Base-by-base conservation (phyloP, 1,140 invertebrate genomes). In the Drosophila tsacasi region DNA sequence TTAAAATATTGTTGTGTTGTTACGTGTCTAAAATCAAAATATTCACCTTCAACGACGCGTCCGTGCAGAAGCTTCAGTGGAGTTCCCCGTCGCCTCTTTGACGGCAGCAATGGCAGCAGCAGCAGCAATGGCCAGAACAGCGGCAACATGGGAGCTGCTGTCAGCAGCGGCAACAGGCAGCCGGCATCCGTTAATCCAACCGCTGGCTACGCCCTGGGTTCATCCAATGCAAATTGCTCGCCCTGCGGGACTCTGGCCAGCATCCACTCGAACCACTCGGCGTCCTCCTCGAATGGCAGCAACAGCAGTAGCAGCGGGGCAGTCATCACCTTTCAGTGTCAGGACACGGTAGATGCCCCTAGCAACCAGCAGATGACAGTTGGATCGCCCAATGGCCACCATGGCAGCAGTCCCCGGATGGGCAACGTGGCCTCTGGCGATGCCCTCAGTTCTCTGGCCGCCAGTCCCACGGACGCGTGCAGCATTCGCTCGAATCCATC, bases 401-500 rank as follows among this genome's bases (percentile, higher is more conserved):
- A 74, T 55, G 82, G 65, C 40, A 76, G 35, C 57, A 91, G 80
- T 74, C 82, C 84, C 1, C 78, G 91, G 19, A 52, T 91, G 42
- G 84, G 87, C 44, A 86, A 76, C 47, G 79, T 83, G 1, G 54
- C 79, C 62, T 81, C 90, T 0, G 79, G 62, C 2, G 91, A 89
- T 73, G 86, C 81, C 19, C 76, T 91, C 19, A 92, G 89, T 46
- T 92, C 92, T 2, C 68, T 92, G 75, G 91, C 91, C n/a, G 89
- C 86, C 50, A 93, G 92, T 78, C 92, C 92, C 23, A 93, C 92
- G 32, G 92, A 93, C 64, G 92, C 90, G 23, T 92, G 89, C 61
- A 92, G 91, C 63, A 92, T 93, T n/a, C 92, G 92, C 35, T 93
- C 92, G 8, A 93, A 93, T 80, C 92, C 92, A 5, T 93, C 91